A percentile compares a stretch with the other conserved stretches of the same genome.
Evolutionary conservation across 2,113 vertebrate genomes (phyloP).

Genomic region (Bos javanicus): DNA sequence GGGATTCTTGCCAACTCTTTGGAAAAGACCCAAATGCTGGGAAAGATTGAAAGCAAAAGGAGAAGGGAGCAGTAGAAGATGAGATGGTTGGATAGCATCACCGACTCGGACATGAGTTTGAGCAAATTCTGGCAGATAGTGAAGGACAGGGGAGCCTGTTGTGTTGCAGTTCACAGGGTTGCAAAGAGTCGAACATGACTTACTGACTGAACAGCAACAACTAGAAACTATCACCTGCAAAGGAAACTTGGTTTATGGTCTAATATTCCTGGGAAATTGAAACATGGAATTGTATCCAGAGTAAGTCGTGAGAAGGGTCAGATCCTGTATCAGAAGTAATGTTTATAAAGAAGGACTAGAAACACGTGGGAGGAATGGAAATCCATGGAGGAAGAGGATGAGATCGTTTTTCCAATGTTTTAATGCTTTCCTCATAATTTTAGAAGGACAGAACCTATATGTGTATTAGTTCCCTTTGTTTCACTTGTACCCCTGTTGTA

Average conservation of each 20-base stretch:
- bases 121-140: not conserved
- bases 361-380: rapidly evolving
- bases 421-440: not conserved
- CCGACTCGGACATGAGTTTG: not conserved
- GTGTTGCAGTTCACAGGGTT: not conserved
- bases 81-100: not conserved
- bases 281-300: not conserved
- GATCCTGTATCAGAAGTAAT: not conserved
- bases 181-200: not conserved
- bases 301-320: not conserved
- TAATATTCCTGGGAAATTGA: not conserved
- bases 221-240: not conserved
- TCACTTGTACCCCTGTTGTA: not conserved
- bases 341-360: not conserved
- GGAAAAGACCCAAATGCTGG: not conserved
- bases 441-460: not conserved
- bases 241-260: not conserved
- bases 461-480: not conserved
- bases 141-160: not conserved
- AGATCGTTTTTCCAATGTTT: not conserved
- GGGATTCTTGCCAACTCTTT: not conserved
- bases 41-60: not conserved
- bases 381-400: not conserved
- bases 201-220: not conserved
- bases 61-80: not conserved